Percentiles rank a stretch among this genome's conserved stretches.
phyloP scores from a whole-genome alignment of 2,113 vertebrate genomes.

The Microcebus griseorufus region DNA sequence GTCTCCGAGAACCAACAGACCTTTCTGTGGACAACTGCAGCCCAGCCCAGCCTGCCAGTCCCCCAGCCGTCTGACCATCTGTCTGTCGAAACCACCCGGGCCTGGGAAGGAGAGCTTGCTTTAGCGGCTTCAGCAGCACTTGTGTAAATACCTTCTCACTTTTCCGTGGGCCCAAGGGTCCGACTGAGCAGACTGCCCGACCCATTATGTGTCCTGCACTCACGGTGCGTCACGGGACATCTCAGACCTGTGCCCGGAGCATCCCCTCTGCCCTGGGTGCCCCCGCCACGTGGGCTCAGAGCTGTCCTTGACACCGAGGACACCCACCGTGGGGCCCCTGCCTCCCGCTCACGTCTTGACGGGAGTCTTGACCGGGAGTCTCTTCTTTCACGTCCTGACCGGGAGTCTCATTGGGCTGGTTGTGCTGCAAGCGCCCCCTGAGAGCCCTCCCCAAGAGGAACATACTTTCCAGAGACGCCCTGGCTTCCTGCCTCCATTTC shows the following conservation, averaged over 20 bases:
- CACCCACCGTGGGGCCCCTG: neutral
- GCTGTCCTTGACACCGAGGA: neutral
- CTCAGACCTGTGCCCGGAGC: constrained; percentile 79
- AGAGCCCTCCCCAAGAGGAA: neutral
- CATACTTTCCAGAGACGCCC: neutral
- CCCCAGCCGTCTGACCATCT: constrained; percentile 48
- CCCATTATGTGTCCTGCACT: constrained; percentile 52
- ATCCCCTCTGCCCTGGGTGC: neutral
- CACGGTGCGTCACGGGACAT: constrained; percentile 46
- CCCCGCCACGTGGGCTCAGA: neutral
- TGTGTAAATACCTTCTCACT: constrained; percentile 87
- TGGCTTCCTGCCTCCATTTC: constrained; percentile 21
- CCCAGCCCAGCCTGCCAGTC: constrained; percentile 60
- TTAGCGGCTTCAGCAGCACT: constrained; percentile 72
- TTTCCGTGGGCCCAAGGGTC: constrained; percentile 74
- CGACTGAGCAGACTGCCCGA: constrained; percentile 71
- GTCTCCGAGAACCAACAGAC: constrained; percentile 59
- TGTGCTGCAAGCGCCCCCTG: neutral
- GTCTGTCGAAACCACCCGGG: constrained; percentile 70
- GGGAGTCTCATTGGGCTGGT: neutral
- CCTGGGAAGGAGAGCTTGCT: constrained; percentile 64
- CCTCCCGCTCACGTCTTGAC: neutral
- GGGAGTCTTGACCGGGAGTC: neutral
- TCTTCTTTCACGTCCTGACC: neutral
- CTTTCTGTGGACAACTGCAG: constrained; percentile 51